phyloP scores from a whole-genome alignment of 2,113 vertebrate genomes.

The Syrmaticus mikado region DNA sequence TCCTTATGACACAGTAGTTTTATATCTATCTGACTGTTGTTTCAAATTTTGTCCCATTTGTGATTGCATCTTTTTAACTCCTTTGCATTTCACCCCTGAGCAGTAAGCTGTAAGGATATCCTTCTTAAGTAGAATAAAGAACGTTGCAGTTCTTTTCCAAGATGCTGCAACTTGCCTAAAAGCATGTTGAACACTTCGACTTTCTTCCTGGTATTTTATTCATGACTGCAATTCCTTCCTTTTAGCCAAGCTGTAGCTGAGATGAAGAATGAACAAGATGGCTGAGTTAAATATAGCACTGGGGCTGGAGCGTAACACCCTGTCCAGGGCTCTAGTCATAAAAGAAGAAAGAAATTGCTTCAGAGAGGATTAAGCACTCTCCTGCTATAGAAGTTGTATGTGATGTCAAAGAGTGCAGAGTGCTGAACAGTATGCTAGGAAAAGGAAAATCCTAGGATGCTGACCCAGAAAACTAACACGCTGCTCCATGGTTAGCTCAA shows the following conservation, averaged over 20 bases:
- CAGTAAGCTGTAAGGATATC: not conserved
- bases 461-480: constrained; percentile 61
- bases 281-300: constrained; percentile 56
- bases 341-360: constrained; percentile 73
- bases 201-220: constrained; percentile 59
- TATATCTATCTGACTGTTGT: not conserved
- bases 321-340: constrained; percentile 52
- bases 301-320: constrained; percentile 26
- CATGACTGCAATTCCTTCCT: constrained; percentile 32
- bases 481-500: constrained; percentile 5
- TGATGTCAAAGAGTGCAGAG: constrained; percentile 54
- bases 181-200: not conserved
- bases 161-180: not conserved
- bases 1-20: not conserved
- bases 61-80: not conserved
- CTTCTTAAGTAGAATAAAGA: not conserved
- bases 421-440: constrained; percentile 48
- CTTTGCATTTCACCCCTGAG: not conserved
- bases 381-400: constrained; percentile 23
- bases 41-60: not conserved
- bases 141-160: not conserved
- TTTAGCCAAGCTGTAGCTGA: constrained; percentile 23
- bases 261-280: constrained; percentile 50
- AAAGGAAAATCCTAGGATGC: constrained; percentile 53
- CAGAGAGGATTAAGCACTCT: constrained; percentile 54